These are phyloP conservation scores for Caracal caracal DNA, from an alignment of 2,113 vertebrate genomes.

Conservation along the genomic window DNA sequence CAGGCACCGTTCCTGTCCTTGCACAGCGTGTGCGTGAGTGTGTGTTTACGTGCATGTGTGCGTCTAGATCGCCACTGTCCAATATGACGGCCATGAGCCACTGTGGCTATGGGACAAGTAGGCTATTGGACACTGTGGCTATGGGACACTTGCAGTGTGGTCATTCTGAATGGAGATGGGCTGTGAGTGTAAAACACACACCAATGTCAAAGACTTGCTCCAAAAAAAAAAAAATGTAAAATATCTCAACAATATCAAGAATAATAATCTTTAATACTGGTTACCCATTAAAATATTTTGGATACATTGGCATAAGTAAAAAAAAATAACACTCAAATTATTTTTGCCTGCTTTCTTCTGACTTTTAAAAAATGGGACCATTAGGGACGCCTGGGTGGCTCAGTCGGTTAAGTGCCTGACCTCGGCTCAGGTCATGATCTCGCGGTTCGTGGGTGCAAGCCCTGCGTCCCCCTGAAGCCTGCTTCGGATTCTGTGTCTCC, in stretches of 20 bases:
- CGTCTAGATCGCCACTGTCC: not conserved
- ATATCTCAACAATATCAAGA: not conserved
- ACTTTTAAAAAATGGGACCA: not conserved
- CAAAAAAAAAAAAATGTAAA: not conserved
- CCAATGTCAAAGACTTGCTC: not conserved
- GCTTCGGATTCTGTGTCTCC: no score
- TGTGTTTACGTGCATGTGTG: accelerated
- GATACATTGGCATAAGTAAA: not conserved
- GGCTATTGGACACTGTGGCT: not conserved
- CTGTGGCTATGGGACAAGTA: not conserved
- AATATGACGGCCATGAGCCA: not conserved
- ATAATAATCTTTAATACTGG: not conserved
- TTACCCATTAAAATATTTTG: not conserved
- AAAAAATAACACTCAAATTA: not conserved
- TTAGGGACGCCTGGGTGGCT: not conserved
- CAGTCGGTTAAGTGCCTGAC: no score
- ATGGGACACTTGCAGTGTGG: not conserved
- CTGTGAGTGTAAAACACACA: not conserved
- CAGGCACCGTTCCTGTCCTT: not conserved
- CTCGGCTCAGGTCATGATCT: no score
- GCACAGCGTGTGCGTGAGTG: not conserved
- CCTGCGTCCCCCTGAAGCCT: no score
- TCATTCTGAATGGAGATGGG: not conserved
- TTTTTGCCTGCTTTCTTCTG: not conserved
- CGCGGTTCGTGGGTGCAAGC: no score